A percentile compares a stretch with the other conserved stretches of the same genome.
phyloP scores from a whole-genome alignment of 2,113 vertebrate genomes.

The Eira barbara region DNA sequence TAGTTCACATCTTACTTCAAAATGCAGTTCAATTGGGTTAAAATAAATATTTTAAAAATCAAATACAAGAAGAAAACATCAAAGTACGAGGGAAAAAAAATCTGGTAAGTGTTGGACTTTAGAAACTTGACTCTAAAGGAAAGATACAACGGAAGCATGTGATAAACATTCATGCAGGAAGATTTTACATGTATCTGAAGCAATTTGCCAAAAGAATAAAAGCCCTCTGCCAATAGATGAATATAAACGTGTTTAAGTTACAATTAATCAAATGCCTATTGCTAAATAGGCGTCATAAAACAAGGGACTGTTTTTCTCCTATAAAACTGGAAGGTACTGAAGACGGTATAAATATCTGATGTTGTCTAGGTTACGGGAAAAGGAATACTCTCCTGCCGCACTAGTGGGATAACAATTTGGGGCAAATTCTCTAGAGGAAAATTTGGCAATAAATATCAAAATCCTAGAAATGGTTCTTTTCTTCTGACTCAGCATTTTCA shows the following conservation, averaged over 20 bases:
- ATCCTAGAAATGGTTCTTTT: not conserved
- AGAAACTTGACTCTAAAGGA: not conserved
- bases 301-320: not conserved
- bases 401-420: not conserved
- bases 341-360: not conserved
- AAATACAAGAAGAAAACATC: not conserved
- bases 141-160: not conserved
- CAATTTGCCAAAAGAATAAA: not conserved
- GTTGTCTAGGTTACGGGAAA: not conserved
- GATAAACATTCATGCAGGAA: not conserved
- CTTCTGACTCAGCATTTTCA: not conserved
- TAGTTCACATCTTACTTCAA: not conserved
- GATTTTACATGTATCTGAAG: not conserved
- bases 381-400: not conserved
- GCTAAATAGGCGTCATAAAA: not conserved
- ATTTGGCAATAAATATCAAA: not conserved
- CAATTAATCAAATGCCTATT: not conserved
- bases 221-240: not conserved
- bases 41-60: slow-evolving; percentile 3
- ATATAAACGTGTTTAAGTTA: not conserved
- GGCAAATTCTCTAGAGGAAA: not conserved
- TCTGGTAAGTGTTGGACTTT: not conserved
- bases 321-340: not conserved
- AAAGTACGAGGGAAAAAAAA: not conserved
- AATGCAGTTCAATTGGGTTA: not conserved